Base-by-base conservation (phyloP, 2,797 vertebrate genomes). In the Anniella stebbinsi region DNA sequence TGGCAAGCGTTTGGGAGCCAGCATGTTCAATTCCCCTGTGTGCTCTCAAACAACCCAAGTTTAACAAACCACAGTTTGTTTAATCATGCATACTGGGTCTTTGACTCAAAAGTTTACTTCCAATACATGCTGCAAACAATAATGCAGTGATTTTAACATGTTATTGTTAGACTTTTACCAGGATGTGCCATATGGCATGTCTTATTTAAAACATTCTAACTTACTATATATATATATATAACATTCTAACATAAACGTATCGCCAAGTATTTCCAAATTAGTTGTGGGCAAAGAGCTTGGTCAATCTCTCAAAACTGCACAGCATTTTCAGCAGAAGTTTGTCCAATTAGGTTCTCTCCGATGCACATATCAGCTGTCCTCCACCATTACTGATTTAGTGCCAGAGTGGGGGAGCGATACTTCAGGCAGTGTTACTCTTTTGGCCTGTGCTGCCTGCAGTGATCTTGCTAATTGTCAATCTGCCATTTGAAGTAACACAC, bases 381-480 rank as follows among this genome's bases (percentile, higher is more conserved):
- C n/a, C 36, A 21, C 51, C 30, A 69, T 87, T 80, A 38, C 41
- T 28, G 66, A 54, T 80, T 87, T 80, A 28, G 63, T 54, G 45
- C 33, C 10, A 48, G 54, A 87, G 41, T 21, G 21, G 60, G 38
- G 57, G 30, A 87, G 63, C 48, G 18, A 57, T 76, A 77, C 57
- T 28, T 86, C 36, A 86, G 18, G 25, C 5, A 5, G 12, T 15
- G 12, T 83, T 36, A 67, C 38, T 67, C 60, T 69, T 48, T 80
- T 87, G 38, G 41, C 60, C 17, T 69, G 10, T 23, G 25, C 77
- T 87, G 63, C 57, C n/a, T 57, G 36, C 15, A 60, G 13, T 60
- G 51, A n/a, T 75, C 73, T n/a, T 81, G 57, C 80, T 63, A 81
- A 57, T 63, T 63, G 57, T 81, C 80, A 81, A 60, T 81, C 80